These are phyloP conservation scores for Ypsolopha sequella DNA, from an alignment of 2,888 invertebrate species.

Conservation along the genomic window DNA sequence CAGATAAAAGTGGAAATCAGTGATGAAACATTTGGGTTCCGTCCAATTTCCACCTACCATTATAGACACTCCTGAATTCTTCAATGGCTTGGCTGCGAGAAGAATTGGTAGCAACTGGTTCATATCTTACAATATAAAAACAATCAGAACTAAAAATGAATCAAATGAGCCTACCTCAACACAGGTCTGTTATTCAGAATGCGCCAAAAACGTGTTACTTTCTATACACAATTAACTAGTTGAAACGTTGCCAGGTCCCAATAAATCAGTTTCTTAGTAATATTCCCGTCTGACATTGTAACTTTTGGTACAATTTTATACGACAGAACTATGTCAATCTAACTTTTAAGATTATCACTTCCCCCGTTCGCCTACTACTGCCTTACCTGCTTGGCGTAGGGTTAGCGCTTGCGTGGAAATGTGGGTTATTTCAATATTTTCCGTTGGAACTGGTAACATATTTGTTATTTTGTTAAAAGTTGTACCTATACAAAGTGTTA, in stretches of 20 bases:
- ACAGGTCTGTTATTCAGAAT: not conserved
- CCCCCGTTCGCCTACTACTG: slow-evolving; percentile 40
- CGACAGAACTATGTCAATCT: slow-evolving; percentile 63
- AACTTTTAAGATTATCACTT: slow-evolving; percentile 67
- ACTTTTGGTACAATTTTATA: slow-evolving; percentile 48
- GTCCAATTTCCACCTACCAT: not conserved
- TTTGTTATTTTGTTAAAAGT: no score
- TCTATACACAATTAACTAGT: slow-evolving; percentile 38
- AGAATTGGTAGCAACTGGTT: not conserved
- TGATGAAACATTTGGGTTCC: not conserved
- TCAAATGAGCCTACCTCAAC: not conserved
- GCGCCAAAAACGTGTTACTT: not conserved
- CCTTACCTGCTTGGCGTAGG: slow-evolving; percentile 44
- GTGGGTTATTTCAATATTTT: not conserved
- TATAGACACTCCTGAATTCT: not conserved
- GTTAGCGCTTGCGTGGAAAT: slow-evolving; percentile 15
- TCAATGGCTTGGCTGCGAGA: not conserved
- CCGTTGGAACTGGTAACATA: not conserved
- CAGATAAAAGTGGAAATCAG: not conserved
- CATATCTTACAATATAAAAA: no score
- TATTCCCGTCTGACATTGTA: slow-evolving; percentile 46
- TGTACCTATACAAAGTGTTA: no score
- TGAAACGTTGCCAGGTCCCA: slow-evolving; percentile 48
- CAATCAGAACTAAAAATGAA: not conserved
- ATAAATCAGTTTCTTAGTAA: slow-evolving; percentile 35